Evolutionary conservation across 2,797 vertebrate genomes (phyloP).

Genomic region (Sebastes variabilis): DNA sequence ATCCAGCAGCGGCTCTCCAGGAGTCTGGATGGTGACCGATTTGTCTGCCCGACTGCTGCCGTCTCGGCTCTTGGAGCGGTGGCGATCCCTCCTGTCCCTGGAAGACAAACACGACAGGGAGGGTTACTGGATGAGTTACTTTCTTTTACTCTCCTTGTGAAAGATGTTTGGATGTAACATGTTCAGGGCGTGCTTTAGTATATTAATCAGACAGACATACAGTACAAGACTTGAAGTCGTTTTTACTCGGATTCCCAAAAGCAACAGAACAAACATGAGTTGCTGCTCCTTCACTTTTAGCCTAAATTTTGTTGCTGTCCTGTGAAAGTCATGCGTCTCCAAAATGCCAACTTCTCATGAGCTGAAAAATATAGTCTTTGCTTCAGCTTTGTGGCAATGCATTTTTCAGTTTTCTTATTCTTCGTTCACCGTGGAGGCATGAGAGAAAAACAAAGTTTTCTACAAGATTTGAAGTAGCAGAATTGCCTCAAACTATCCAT

Average conservation of each 20-base stretch:
- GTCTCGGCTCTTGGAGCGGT: conserved; percentile 94
- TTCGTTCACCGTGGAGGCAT: no score
- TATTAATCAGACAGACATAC: not conserved
- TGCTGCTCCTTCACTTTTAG: not conserved
- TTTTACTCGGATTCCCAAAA: not conserved
- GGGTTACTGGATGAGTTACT: not conserved
- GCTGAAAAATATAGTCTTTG: no score
- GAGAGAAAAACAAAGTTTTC: no score
- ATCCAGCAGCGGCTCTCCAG: conserved; percentile 92
- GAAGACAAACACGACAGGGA: not conserved
- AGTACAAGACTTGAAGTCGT: not conserved
- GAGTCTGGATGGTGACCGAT: conserved; percentile 96
- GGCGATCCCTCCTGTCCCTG: conserved; percentile 92
- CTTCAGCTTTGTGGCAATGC: no score
- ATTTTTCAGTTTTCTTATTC: no score
- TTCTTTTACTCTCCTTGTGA: not conserved
- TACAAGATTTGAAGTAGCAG: not conserved
- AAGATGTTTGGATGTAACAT: not conserved
- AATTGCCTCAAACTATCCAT: not conserved
- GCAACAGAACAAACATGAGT: not conserved
- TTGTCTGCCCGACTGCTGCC: conserved; percentile 91
- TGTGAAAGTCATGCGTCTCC: not conserved
- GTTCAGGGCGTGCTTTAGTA: not conserved
- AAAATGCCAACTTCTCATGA: no score
- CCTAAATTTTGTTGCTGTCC: not conserved